Evolutionary conservation across 1,140 invertebrate genomes (phyloP).

Genomic region (Venustaconcha ellipsiformis): DNA sequence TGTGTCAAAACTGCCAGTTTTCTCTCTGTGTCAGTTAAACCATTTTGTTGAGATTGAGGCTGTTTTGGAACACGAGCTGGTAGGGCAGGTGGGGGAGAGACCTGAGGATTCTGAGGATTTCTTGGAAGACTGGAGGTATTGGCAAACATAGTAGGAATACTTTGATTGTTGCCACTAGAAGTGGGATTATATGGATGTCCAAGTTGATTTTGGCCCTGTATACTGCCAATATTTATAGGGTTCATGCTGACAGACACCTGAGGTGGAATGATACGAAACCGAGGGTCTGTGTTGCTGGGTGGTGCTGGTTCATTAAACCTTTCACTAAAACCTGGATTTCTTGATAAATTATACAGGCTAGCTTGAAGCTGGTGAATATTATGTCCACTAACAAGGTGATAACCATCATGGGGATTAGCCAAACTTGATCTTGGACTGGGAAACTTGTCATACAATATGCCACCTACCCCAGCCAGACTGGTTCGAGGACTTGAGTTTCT

Average conservation of each 20-base stretch:
- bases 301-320: slow-evolving; percentile 61
- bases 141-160: slow-evolving; percentile 24
- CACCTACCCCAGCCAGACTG: slow-evolving; percentile 66
- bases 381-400: background rate
- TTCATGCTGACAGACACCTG: slow-evolving; percentile 34
- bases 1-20: slow-evolving; percentile 69
- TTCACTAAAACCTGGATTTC: slow-evolving; percentile 35
- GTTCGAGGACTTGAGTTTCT: slow-evolving; percentile 72
- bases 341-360: slow-evolving; percentile 16
- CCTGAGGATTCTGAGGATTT: slow-evolving; percentile 4
- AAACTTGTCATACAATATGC: slow-evolving; percentile 53
- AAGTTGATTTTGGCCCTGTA: no score
- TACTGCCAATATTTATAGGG: slow-evolving; percentile 1
- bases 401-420: slow-evolving; percentile 29
- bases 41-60: slow-evolving; percentile 75
- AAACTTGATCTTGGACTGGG: slow-evolving; percentile 56
- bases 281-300: slow-evolving; percentile 51
- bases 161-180: slow-evolving; percentile 16
- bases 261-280: slow-evolving; percentile 39
- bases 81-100: slow-evolving; percentile 48
- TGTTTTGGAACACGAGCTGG: slow-evolving; percentile 64
- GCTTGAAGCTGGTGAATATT: slow-evolving; percentile 27
- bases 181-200: no score
- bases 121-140: slow-evolving; percentile 13
- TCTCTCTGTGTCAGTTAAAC: slow-evolving; percentile 64